Evolutionary conservation across 2,888 invertebrate genomes (phyloP).

Genomic region (Ganaspis brasiliensis): DNA sequence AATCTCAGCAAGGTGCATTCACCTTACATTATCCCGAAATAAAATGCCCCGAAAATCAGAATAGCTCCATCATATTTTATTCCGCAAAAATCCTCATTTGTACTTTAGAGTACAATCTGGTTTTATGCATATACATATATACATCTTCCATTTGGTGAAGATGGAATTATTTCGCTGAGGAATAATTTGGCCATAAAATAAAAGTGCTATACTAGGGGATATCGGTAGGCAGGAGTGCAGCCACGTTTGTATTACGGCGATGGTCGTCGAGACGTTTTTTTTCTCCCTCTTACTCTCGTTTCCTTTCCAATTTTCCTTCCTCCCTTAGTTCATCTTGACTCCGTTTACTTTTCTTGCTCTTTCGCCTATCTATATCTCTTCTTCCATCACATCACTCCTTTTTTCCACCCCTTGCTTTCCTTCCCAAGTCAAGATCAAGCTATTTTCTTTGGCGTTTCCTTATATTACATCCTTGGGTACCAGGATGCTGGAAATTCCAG

Average conservation of each 20-base stretch:
- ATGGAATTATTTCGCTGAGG: conserved; percentile 77
- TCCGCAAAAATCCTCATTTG: conserved; percentile 1
- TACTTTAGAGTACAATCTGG: conserved; percentile 15
- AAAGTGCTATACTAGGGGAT: conserved; percentile 57
- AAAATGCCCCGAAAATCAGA: conserved; percentile 32
- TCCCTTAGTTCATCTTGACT: conserved; percentile 38
- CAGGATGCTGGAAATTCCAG: conserved; percentile 73
- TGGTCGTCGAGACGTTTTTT: conserved; percentile 20
- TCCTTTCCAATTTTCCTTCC: conserved; percentile 40
- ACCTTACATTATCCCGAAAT: no score
- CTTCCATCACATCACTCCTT: conserved; percentile 29
- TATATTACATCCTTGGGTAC: conserved; percentile 76
- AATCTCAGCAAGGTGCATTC: no score
- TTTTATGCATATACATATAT: conserved; percentile 40
- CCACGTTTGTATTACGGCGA: conserved; percentile 26
- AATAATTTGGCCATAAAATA: conserved; percentile 77
- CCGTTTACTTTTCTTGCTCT: conserved; percentile 30
- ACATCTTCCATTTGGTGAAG: conserved; percentile 57
- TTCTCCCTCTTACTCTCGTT: conserved; percentile 20
- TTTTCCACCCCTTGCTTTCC: conserved; percentile 46
- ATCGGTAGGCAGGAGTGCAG: conserved; percentile 36
- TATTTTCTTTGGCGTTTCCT: conserved; percentile 74
- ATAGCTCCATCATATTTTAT: conserved; percentile 18
- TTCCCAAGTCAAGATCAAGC: conserved; percentile 60
- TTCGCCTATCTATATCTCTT: conserved; percentile 34